Percentiles rank a stretch among this genome's conserved stretches.
phyloP scores from a whole-genome alignment of 2,888 invertebrate genomes.

The Scaptomyza caliginosa region DNA sequence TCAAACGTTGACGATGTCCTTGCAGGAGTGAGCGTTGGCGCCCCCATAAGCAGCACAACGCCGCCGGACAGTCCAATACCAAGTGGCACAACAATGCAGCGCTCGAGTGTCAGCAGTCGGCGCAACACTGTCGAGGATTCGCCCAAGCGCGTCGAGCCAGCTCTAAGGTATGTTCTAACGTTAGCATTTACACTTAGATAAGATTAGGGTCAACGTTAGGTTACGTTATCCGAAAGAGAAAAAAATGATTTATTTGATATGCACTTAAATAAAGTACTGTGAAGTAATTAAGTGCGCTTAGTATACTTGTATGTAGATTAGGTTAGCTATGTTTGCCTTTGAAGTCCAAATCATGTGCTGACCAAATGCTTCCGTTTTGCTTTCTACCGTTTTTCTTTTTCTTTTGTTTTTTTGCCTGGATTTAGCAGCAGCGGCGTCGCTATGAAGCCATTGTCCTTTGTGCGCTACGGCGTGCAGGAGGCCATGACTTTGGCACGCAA shows the following conservation, averaged over 20 bases:
- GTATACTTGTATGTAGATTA: not conserved
- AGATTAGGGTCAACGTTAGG: not conserved
- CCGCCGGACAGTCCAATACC: constrained; percentile 85
- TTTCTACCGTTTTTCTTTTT: constrained; percentile 6
- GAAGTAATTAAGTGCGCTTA: not conserved
- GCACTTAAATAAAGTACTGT: not conserved
- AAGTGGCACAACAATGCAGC: constrained; percentile 82
- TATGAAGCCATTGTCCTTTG: constrained; percentile 87
- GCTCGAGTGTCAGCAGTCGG: constrained; percentile 81
- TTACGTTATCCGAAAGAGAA: too few relatives aligned
- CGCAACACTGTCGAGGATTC: constrained; percentile 82
- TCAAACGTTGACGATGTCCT: constrained; percentile 86
- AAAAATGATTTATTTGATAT: not conserved
- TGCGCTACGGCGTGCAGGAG: constrained; percentile 84
- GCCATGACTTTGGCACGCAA: constrained; percentile 84
- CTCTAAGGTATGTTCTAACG: constrained; percentile 78
- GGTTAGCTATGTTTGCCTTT: not conserved
- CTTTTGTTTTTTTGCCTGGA: not conserved
- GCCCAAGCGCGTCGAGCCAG: constrained; percentile 82
- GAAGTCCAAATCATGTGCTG: not conserved
- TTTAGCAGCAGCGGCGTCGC: constrained; percentile 84
- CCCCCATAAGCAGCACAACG: constrained; percentile 84
- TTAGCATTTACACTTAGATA: not conserved
- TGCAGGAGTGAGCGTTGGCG: constrained; percentile 85
- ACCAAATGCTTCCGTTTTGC: constrained; percentile 20